These are phyloP conservation scores for Pararge aegeria DNA, from an alignment of 1,140 invertebrate genomes.

Conservation along the genomic window DNA sequence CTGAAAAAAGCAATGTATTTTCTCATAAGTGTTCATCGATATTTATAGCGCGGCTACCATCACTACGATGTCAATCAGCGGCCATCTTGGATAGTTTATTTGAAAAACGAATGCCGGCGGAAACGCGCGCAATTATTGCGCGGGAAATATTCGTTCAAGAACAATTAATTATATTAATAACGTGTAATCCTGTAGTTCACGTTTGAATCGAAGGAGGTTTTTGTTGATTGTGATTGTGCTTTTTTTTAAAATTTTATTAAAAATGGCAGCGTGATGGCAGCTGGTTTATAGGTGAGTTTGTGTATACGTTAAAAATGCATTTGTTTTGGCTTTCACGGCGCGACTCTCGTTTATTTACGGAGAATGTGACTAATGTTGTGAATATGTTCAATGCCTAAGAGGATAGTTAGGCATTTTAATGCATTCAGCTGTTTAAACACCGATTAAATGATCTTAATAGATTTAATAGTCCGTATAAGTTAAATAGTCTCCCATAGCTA, in stretches of 20 bases:
- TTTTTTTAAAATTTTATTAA: background rate
- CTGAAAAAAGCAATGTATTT: background rate
- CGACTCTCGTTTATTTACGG: constrained; percentile 3
- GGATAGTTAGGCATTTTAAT: background rate
- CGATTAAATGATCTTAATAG: no score
- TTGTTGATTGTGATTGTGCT: constrained; percentile 1
- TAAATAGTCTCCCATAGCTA: no score
- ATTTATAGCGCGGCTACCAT: constrained; percentile 18
- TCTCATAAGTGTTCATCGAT: constrained; percentile 22
- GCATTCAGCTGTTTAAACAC: no score
- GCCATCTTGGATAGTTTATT: constrained; percentile 67
- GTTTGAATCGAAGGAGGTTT: constrained; percentile 3
- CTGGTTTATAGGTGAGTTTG: background rate
- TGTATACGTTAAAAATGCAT: background rate
- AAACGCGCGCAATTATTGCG: constrained; percentile 41
- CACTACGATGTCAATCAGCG: constrained; percentile 48
- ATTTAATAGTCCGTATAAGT: no score
- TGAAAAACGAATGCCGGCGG: constrained; percentile 56
- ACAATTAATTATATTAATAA: constrained; percentile 18
- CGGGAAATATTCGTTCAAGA: constrained; percentile 30
- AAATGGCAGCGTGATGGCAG: constrained; percentile 2
- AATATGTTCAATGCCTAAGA: background rate
- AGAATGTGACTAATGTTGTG: constrained; percentile 8
- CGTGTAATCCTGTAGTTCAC: background rate
- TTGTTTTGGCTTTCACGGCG: background rate